Evolutionary conservation across 2,113 vertebrate genomes (phyloP), one percentile per base, ranked within the genome.

Genomic region (Ramphastos sulfuratus): DNA sequence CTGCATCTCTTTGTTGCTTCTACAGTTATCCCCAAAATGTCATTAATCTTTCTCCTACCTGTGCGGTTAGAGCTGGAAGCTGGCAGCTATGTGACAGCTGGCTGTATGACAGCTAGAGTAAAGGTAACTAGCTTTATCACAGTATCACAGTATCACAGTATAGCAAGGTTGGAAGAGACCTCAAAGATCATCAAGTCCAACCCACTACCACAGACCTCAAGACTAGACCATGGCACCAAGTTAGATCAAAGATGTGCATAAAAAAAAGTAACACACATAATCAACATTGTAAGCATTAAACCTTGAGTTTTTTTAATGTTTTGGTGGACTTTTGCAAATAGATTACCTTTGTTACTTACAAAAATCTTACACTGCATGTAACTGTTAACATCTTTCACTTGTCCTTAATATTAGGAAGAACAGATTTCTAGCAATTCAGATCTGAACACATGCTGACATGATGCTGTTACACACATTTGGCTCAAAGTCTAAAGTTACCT

Each of bases 401-500:
- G 42, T 44, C 25, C 31, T 71, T 85, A n/a, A n/a, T 37, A 60
- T 17, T 30, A 37, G 37, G 12, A 33, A 87, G 8, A 56, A 75
- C 27, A 31, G 35, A 58, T 25, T 55, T 59, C 24, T 30, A 82
- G 30, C 19, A 58, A 79, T 78, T 56, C 44, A 33, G n/a, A 80
- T 74, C 54, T 54, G 16, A 70, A 42, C 7, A 3, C 46, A 74
- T 42, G 42, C 28, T 80, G 72, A 58, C 0, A 0, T 10, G 52
- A 58, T 27, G n/a, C 27, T 55, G 35, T 0, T 31, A 46, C 24
- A 37, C 13, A 84, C 12, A 50, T 31, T 0, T 50, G 18, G 42
- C 52, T 80, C 37, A 27, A 82, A 66, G 52, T 17, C n/a, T 42
- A 4, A 70, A 89, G 27, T 25, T 25, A 50, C 9, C 0, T 52